Base-by-base conservation (phyloP, 2,888 invertebrate genomes). In the Philonicus albiceps region DNA sequence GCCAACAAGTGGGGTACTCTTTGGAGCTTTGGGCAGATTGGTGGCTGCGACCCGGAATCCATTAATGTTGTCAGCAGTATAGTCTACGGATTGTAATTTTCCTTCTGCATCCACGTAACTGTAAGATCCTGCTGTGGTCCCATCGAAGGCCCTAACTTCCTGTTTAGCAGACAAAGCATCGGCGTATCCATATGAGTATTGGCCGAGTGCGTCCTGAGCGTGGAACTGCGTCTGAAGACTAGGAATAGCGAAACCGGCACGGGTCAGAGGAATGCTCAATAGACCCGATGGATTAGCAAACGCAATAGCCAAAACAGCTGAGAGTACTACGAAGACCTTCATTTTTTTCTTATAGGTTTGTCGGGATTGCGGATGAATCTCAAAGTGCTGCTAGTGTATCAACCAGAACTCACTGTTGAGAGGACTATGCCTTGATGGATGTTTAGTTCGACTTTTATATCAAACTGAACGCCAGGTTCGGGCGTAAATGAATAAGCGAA, bases 11-110 rank as follows among this genome's bases (percentile, higher is more conserved):
- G 22, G 34, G 11, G 19, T 43, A 8, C 72, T 86, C 3, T 83
- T 34, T 43, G 88, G 86, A 27, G 88, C 88, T 49, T 87, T 88
- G 55, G 94, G 94, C 72, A 94, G 90, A 90, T 94, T 94, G 31
- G 93, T 93, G 75, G 93, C 94, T 19, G 93, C 93, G 16, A 93
- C 92, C 53, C 94, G 93, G 91, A 94, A 94, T 64, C 94, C 94
- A 88, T 92, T 91, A 31, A 92, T 89, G 78, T 91, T 90, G 89
- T 94, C 94, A 81, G 93, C 92, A 34, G 92, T 91, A 90, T 94
- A 94, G 88, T 93, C 92, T 37, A 93, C 93, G 7, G 92, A 92
- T 90, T 94, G 94, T 1, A 93, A 89, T 88, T 93, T 90, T 37
- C 94, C 94, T 84, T 93, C 91, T 11, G 93, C 92, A 90, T 94